Evolutionary conservation across 2,113 vertebrate genomes (phyloP).

Genomic region (Phylloscopus trochilus): DNA sequence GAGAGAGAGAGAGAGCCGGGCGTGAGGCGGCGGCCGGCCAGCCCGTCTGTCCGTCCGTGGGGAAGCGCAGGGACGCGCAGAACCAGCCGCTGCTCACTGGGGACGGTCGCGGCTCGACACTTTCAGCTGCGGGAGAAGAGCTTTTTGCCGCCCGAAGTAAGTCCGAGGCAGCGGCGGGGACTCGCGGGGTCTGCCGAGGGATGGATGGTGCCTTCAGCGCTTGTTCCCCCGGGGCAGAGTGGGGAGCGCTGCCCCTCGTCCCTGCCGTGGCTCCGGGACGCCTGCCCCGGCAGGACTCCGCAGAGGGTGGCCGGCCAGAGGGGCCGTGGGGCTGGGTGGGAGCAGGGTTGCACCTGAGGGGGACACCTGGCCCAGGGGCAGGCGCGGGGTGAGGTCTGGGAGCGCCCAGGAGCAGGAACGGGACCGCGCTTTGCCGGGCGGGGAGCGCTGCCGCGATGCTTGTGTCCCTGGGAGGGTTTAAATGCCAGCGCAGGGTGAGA

Average conservation of each 20-base stretch:
- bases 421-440: background rate
- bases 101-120: background rate
- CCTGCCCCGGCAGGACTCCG: background rate
- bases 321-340: background rate
- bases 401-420: background rate
- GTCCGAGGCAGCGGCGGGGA: background rate
- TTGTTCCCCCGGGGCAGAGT: background rate
- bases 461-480: background rate
- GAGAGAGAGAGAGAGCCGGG: background rate
- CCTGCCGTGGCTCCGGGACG: background rate
- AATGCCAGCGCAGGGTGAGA: background rate
- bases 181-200: background rate
- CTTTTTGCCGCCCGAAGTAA: constrained; percentile 3
- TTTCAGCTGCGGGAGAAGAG: background rate
- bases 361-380: background rate
- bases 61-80: background rate
- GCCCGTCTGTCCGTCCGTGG: background rate
- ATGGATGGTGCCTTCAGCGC: background rate
- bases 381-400: accelerated
- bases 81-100: background rate
- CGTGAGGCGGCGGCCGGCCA: background rate
- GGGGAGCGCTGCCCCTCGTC: background rate
- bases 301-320: background rate
- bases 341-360: background rate
- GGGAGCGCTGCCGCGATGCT: background rate